phyloP scores from a whole-genome alignment of 1,140 invertebrate species.

The Bombus haemorrhoidalis region DNA sequence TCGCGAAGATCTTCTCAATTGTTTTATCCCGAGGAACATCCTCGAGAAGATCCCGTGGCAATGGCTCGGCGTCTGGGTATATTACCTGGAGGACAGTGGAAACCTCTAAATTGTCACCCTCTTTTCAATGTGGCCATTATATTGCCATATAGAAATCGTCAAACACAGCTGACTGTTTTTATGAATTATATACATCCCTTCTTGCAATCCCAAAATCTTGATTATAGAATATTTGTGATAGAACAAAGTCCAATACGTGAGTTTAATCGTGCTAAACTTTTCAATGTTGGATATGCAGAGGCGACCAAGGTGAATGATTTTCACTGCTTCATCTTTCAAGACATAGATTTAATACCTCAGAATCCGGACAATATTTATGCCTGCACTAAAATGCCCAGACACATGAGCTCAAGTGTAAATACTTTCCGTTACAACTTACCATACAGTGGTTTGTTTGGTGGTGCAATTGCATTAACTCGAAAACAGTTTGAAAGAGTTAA shows the following conservation, averaged over 20 bases:
- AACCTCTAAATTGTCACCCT: slow-evolving; percentile 88
- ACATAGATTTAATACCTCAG: slow-evolving; percentile 96
- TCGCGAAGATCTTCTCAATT: slow-evolving; percentile 62
- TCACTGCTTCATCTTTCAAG: slow-evolving; percentile 96
- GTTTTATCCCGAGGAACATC: slow-evolving; percentile 77
- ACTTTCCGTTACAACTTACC: slow-evolving; percentile 92
- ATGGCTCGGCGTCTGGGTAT: slow-evolving; percentile 74
- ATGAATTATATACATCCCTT: slow-evolving; percentile 95
- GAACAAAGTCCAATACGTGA: slow-evolving; percentile 91
- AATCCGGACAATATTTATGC: slow-evolving; percentile 95
- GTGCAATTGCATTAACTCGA: slow-evolving; percentile 88
- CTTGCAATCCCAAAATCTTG: slow-evolving; percentile 92
- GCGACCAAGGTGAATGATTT: slow-evolving; percentile 88
- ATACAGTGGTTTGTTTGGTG: slow-evolving; percentile 89
- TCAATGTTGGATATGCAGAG: slow-evolving; percentile 95
- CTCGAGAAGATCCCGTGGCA: slow-evolving; percentile 69
- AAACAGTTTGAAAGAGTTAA: slow-evolving; percentile 91
- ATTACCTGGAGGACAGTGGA: slow-evolving; percentile 87
- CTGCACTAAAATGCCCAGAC: slow-evolving; percentile 92
- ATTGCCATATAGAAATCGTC: slow-evolving; percentile 93
- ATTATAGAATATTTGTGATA: slow-evolving; percentile 94
- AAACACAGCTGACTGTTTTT: slow-evolving; percentile 90
- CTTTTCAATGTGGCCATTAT: slow-evolving; percentile 92
- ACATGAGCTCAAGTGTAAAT: slow-evolving; percentile 96
- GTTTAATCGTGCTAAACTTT: slow-evolving; percentile 96